A percentile compares a stretch with the other conserved stretches of the same genome.
Conservation (phyloP, 2,113 vertebrate species). For the Brienomyrus brachyistius region DNA sequence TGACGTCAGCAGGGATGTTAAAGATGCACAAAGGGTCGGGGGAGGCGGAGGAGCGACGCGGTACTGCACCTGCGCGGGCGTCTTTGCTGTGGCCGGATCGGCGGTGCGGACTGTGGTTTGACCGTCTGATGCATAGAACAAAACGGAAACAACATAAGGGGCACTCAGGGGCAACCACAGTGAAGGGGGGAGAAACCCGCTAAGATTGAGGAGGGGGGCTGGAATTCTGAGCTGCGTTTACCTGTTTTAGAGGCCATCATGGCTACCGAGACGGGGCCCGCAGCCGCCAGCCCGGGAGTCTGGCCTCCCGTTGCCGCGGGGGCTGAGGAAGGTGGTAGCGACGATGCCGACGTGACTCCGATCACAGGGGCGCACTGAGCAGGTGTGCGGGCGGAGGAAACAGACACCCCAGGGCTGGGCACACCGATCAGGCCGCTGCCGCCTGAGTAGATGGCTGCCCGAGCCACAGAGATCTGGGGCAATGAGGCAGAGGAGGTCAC, state of each 20-base stretch:
- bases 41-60: neutral
- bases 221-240: constrained; percentile 17
- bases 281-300: constrained; percentile 47
- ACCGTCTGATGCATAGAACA: constrained; percentile 50
- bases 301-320: constrained; percentile 57
- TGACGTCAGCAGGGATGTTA: neutral
- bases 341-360: constrained; percentile 56
- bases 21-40: neutral
- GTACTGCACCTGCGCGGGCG: constrained; percentile 24
- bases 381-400: constrained; percentile 56
- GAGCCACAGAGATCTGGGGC: constrained; percentile 53
- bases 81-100: constrained; percentile 43
- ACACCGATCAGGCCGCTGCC: constrained; percentile 54
- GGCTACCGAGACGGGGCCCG: constrained; percentile 56
- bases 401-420: constrained; percentile 59
- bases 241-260: constrained; percentile 67
- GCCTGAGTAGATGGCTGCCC: constrained; percentile 57
- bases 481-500: constrained; percentile 34
- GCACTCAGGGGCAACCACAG: neutral
- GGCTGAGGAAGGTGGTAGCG: constrained; percentile 52
- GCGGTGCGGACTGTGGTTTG: constrained; percentile 42
- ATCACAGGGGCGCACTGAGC: constrained; percentile 55
- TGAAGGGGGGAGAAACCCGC: neutral
- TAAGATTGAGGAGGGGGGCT: neutral
- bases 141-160: neutral